Base-by-base conservation (phyloP, 2,113 vertebrate genomes). In the Microtus ochrogaster region DNA sequence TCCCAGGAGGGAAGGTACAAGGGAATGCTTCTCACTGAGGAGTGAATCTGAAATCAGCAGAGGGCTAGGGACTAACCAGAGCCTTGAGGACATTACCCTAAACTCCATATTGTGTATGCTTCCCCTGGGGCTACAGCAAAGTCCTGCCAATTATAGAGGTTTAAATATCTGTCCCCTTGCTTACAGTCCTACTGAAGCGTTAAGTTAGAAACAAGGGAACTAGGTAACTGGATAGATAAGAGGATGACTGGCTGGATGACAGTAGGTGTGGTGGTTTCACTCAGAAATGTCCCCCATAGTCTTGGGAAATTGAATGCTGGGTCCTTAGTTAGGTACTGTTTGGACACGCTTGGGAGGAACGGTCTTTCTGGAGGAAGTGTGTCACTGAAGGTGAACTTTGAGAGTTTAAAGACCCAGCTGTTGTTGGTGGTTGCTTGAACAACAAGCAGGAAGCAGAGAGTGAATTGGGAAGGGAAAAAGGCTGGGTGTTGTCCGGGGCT, bases 21-120 rank as follows among this genome's bases (percentile, higher is more conserved):
- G 17, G 13, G n/a, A 12, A 41, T 55, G 22, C 7, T 55, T 73
- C 36, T 30, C 12, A n/a, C 4, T 24, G 6, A 78, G 70, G 49
- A 4, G 10, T 21, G 36, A 49, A 90, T 14, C 21, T 65, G 41
- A 63, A 30, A 36, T 28, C 5, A 13, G 61, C 39, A 79, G 28
- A 44, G 11, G 19, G 33, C 26, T 74, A 14, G 26, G 70, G 11
- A 26, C 28, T n/a, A 55, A 17, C 81, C 24, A n/a, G 30, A 47
- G 3, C 49, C 47, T 65, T 0, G 0, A 28, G 52, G 39, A 2
- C 26, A 30, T 77, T 70, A 5, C 5, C 33, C n/a, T 30, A 1
- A 3, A 2, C 17, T 72, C 74, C 22, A 41, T 0, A 4, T 22
- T 17, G 24, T 17, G 30, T 7, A 28, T 14, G 3, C 24, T 85